Base-by-base conservation (phyloP, 1,140 invertebrate species). In the Limonius californicus region DNA sequence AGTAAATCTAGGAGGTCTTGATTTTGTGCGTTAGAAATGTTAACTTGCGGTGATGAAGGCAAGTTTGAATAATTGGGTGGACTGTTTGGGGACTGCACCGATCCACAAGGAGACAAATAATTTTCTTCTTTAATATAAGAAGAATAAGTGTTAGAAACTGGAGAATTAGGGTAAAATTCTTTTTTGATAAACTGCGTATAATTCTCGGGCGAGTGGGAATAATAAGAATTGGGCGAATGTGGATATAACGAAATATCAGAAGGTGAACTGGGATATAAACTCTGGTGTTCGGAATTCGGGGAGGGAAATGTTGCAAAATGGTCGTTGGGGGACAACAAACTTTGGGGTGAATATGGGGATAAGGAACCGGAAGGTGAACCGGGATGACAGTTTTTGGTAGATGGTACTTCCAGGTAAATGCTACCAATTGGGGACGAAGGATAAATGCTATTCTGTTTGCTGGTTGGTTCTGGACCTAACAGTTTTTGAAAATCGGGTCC, bases 71-170 rank as follows among this genome's bases (percentile, higher is more conserved):
- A 66, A 57, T 64, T 68, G 3, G 60, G 59, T 8, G 66, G 66
- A 47, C 67, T 68, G 3, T 64, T 57, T 16, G 69, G 70, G 8
- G 68, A 69, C 12, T 54, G 57, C n/a, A 60, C n/a, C n/a, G 35
- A 61, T 14, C 47, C 60, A 19, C 63, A 67, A 18, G 61, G 59
- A 6, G 65, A 62, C 0, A 68, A 30, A 39, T 59, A 74, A 39
- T 50, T 50, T 65, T 83, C 81, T 35, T 80, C 74, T 66, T 83
- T 83, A 23, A 82, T 74, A 0, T 43, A 61, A 18, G 59, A 16
- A 2, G 66, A n/a, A 14, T 39, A 39, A 12, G 2, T 39, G 4
- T 4, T 32, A 6, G 27, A 32, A 6, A 32, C 11, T 2, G 35
- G 61, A 7, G 68, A 67, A 54, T 45, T 67, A 9, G 63, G 65